Base-by-base conservation (phyloP, 2,113 vertebrate species). In the Cryptotis parvus region DNA sequence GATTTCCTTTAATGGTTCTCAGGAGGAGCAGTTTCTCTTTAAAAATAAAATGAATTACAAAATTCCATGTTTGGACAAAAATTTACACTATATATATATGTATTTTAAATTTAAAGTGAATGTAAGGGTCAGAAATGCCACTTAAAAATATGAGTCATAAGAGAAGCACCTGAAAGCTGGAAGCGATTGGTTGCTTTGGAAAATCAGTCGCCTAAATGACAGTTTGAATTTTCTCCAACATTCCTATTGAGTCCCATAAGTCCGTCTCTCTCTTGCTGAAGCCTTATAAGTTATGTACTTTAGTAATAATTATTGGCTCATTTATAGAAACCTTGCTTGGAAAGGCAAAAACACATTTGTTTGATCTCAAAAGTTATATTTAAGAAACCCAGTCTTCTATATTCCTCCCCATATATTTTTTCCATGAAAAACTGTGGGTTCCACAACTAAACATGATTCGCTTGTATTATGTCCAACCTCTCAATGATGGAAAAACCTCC, bases 1-100 rank as follows among this genome's bases (percentile, higher is more conserved):
- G 5, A 77, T 31, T 68, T 80, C 35, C 18, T 85, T 95, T 91
- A n/a, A 33, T 55, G 88, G 6, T 91, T 95, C 85, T 24, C 33
- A 91, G 52, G 20, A 75, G 80, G 82, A 90, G 52, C 45, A 16
- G 16, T 66, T 91, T 39, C 27, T 26, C 35, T 92, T 52, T 89
- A 93, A 77, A 84, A 81, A 83, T 55, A 66, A 87, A 33, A 45
- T 16, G 41, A 72, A 6, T 63, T 69, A 43, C 9, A 69, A 55
- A 31, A 12, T 6, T 65, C 63, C 43, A 61, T 9, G 1, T 33
- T 27, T 80, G 73, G 52, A 1, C 41, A 83, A 91, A 86, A 35
- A 24, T 52, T 52, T 82, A 45, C 66, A 63, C 43, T 35, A 72
- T 33, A 31, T 22, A 39, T 41, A 68, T 35, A 58, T 61, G 16